Conservation (phyloP, 2,113 vertebrate species). For the Pedionomus torquatus region DNA sequence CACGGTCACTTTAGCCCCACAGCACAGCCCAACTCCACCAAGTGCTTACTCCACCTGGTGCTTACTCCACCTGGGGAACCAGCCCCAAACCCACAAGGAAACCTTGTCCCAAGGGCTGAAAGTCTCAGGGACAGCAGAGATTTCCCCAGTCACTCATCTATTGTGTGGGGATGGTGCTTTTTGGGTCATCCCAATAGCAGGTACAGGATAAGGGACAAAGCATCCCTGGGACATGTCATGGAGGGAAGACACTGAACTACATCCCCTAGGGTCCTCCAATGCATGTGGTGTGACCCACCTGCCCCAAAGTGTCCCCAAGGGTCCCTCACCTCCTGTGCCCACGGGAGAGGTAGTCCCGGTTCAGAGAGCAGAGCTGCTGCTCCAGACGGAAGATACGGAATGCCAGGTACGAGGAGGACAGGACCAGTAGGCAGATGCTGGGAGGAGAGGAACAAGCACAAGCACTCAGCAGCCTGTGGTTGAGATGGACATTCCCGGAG, state of each 20-base stretch:
- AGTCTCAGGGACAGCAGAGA: background rate
- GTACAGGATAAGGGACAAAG: background rate
- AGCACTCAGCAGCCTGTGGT: accelerated
- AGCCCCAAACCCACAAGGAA: background rate
- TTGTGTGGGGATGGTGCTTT: accelerated
- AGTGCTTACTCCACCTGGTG: no score
- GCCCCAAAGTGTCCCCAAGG: background rate
- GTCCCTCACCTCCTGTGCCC: slow-evolving; percentile 72
- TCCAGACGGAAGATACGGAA: slow-evolving; percentile 93
- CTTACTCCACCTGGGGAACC: background rate
- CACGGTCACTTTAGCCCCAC: accelerated
- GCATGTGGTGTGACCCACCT: accelerated
- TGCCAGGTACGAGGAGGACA: slow-evolving; percentile 92
- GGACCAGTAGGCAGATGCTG: slow-evolving; percentile 87
- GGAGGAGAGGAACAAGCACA: background rate
- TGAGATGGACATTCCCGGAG: accelerated
- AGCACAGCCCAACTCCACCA: background rate
- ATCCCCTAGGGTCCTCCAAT: background rate
- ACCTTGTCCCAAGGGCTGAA: background rate
- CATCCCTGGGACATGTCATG: background rate
- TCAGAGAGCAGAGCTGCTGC: slow-evolving; percentile 87
- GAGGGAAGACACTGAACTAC: accelerated
- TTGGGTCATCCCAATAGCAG: background rate
- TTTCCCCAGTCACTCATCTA: background rate
- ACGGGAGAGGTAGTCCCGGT: slow-evolving; percentile 50